A percentile compares a stretch with the other conserved stretches of the same genome.
These are phyloP conservation scores for Paramuricea clavata DNA, from an alignment of 92 coral and sea anemone genomes.

Conservation along the genomic window DNA sequence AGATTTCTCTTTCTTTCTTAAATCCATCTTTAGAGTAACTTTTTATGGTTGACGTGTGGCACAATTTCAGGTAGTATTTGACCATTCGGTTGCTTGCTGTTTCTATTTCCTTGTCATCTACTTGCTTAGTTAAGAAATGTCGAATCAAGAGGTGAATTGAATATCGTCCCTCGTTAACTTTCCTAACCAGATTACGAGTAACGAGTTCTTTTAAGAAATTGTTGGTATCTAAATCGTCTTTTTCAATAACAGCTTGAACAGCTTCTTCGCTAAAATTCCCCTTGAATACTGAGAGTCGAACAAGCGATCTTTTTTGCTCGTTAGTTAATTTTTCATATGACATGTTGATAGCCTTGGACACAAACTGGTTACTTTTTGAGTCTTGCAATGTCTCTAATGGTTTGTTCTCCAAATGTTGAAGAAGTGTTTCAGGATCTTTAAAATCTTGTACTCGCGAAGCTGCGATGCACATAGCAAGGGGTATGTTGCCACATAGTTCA, in stretches of 20 bases:
- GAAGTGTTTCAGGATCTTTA: not conserved
- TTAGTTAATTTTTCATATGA: no score
- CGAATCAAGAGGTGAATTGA: not conserved
- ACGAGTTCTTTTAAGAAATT: no score
- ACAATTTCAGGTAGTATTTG: no score
- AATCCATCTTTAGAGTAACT: no score
- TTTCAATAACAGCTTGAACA: no score
- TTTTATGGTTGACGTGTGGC: no score
- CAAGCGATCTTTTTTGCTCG: not conserved
- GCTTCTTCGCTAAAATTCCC: not conserved
- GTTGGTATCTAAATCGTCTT: no score
- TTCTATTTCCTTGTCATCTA: no score
- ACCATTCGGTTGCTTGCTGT: conserved; percentile 10
- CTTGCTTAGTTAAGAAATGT: not conserved
- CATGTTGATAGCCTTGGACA: not conserved
- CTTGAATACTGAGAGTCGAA: not conserved
- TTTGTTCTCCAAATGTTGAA: not conserved
- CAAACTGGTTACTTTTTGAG: not conserved
- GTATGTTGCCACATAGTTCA: not conserved
- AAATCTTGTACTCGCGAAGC: not conserved
- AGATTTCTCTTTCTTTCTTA: no score
- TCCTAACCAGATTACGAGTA: no score
- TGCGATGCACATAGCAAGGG: conserved; percentile 4
- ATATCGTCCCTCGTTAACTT: no score
- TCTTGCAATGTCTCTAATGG: not conserved